Evolutionary conservation across 2,113 vertebrate genomes (phyloP), one percentile per base, ranked within the genome.

Genomic region (Lasiurus borealis): DNA sequence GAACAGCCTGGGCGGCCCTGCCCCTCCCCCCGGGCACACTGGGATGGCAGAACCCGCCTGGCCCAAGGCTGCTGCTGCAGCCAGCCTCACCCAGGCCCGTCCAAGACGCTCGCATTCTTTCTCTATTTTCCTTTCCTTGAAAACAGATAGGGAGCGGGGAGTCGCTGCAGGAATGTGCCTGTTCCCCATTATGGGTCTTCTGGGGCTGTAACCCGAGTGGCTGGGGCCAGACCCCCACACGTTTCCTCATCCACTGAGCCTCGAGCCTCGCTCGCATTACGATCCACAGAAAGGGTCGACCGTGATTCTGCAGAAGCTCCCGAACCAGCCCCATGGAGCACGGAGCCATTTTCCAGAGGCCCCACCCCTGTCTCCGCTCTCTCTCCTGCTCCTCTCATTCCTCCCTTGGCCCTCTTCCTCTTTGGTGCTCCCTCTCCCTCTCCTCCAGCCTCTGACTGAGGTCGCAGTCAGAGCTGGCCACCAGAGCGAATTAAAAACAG

Each of bases 401-500:
- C 95, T 59, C 92, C 82, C 62, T 54, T 40, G 54, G 27, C 40
- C 85, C 88, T 73, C 78, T 76, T 90, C 73, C 82, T 81, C 73
- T 69, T 69, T 13, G 9, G 29, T 73, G 88, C 18, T 13, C 64
- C 25, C 36, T 57, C 77, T 68, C 48, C 57, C 68, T 80, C 77
- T 81, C 84, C 48, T 72, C 92, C 93, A 96, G 91, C 93, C 96
- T 97, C 86, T 87, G 97, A 98, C 98, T 98, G 98, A 98, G 98
- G 98, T 98, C 98, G 98, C 98, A 98, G 97, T 97, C 97, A 98
- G 97, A 97, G 97, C 97, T 69, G 94, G 96, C 98, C 98, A 98
- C 97, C 97, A 97, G 96, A 97, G 90, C 93, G 98, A 98, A 98
- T 98, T 98, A 97, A 98, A 98, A 98, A 98, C 98, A 98, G 98